Percentiles rank a stretch among this genome's conserved stretches.
Evolutionary conservation across 2,888 invertebrate species (phyloP).

Genomic region (Tenthredo mesomela): DNA sequence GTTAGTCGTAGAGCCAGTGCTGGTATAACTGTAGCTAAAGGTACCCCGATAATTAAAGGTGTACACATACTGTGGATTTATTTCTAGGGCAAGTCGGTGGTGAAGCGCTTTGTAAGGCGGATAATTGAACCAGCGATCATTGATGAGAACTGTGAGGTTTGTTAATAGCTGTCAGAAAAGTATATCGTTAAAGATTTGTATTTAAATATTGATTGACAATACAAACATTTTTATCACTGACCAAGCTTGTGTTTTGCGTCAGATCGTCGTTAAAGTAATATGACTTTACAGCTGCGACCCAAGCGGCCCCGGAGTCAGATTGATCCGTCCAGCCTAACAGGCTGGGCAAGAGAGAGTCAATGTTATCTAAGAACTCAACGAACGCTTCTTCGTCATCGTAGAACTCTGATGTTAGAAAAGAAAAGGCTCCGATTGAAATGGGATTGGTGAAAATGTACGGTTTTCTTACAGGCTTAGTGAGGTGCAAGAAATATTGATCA

Average conservation of each 20-base stretch:
- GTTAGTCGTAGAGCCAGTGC: background rate
- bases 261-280: constrained; percentile 13
- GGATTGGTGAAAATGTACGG: background rate
- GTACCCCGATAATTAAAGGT: background rate
- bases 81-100: background rate
- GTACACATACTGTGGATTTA: background rate
- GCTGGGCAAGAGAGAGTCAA: background rate
- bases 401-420: background rate
- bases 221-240: constrained; percentile 59
- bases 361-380: background rate
- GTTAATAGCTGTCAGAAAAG: background rate
- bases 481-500: constrained; percentile 56
- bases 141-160: background rate
- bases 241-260: constrained; percentile 59
- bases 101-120: background rate
- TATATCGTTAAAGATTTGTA: constrained; percentile 54
- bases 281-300: background rate
- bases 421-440: no score
- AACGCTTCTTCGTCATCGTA: background rate
- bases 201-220: constrained; percentile 53
- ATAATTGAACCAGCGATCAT: background rate
- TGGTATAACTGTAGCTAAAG: background rate
- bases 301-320: background rate
- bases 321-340: background rate
- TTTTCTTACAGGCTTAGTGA: background rate